These are phyloP conservation scores for Monoplex corrugatus DNA, from an alignment of 2,888 invertebrate species.

Conservation along the genomic window DNA sequence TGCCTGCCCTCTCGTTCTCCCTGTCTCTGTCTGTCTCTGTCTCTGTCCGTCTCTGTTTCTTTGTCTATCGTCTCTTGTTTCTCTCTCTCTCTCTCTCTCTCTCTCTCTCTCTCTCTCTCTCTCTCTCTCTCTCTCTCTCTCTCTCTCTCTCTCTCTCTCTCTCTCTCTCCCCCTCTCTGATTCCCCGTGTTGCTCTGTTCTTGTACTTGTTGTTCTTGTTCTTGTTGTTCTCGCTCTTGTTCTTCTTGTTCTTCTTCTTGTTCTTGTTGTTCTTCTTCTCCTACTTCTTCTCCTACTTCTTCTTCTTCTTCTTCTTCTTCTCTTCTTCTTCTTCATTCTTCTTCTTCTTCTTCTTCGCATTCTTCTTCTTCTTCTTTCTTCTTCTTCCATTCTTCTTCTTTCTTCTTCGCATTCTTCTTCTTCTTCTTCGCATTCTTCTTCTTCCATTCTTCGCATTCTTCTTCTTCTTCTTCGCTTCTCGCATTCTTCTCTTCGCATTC, in stretches of 20 bases:
- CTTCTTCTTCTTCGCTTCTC: neutral
- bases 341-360: neutral
- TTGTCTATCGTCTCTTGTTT: neutral
- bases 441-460: neutral
- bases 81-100: neutral
- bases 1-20: neutral
- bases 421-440: too few species aligned
- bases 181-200: neutral
- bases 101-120: too few species aligned
- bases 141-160: conserved; percentile 4
- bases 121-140: too few species aligned
- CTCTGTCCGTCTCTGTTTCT: neutral
- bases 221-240: neutral
- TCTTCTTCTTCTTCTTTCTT: neutral
- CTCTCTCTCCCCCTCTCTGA: neutral
- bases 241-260: neutral
- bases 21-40: conserved; percentile 18
- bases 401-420: neutral
- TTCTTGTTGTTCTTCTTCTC: neutral
- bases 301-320: neutral
- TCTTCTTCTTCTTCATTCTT: neutral
- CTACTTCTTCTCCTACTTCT: too few species aligned
- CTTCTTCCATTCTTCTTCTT: too few species aligned
- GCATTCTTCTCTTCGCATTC: neutral
- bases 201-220: too few species aligned